Percentiles rank a stretch among this genome's conserved stretches.
Evolutionary conservation across 2,797 vertebrate genomes (phyloP).

Genomic region (Sus cebifrons): DNA sequence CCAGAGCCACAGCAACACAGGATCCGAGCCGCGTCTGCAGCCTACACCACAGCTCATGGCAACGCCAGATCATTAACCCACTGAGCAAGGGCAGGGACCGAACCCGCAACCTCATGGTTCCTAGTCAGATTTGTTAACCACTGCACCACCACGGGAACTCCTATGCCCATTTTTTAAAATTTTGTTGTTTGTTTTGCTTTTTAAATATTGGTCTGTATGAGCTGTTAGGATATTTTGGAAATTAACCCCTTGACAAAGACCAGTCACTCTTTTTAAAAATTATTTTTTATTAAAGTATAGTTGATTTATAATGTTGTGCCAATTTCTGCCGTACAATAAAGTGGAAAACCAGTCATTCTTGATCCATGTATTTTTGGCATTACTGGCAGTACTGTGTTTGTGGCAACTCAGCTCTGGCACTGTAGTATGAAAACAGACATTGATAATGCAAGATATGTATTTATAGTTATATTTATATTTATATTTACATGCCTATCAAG

Average conservation of each 20-base stretch:
- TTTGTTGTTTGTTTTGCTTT: neutral
- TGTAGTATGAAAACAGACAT: neutral
- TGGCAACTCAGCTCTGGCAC: neutral
- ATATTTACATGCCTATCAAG: conserved; percentile 60
- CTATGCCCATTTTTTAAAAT: neutral
- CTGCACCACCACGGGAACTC: too few species aligned
- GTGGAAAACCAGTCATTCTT: neutral
- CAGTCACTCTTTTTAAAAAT: neutral
- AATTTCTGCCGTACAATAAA: too few species aligned
- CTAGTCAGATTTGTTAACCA: too few species aligned
- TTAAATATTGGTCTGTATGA: neutral
- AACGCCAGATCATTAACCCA: too few species aligned
- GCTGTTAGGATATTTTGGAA: neutral
- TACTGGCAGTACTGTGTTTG: neutral
- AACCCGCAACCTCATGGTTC: too few species aligned
- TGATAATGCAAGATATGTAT: neutral
- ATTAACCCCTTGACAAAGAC: neutral
- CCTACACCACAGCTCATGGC: too few species aligned
- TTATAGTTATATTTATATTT: conserved; percentile 40
- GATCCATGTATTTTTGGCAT: neutral
- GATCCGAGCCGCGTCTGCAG: too few species aligned
- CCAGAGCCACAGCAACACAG: too few species aligned
- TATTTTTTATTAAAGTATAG: too few species aligned
- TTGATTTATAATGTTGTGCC: too few species aligned
- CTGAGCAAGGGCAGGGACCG: too few species aligned